These are phyloP conservation scores for Nymphalis urticae DNA, from an alignment of 2,888 invertebrate species.

Conservation along the genomic window DNA sequence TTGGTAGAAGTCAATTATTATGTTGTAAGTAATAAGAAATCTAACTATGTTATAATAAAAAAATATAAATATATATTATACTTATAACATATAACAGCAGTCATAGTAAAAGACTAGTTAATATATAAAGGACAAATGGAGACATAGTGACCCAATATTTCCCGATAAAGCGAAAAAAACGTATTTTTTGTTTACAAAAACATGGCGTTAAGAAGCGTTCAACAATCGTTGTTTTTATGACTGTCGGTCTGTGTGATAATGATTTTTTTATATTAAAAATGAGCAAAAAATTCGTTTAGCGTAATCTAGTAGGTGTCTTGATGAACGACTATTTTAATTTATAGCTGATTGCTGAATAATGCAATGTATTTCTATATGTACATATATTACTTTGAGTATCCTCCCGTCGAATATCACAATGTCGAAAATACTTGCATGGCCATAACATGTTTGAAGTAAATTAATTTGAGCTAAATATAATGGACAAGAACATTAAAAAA, in stretches of 20 bases:
- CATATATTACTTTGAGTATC: background rate
- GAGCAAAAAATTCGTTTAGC: conserved; percentile 44
- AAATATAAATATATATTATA: background rate
- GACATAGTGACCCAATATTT: conserved; percentile 68
- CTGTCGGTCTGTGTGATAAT: conserved; percentile 41
- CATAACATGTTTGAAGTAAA: too few species aligned
- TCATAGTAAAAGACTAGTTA: conserved; percentile 9
- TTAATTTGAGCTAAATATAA: too few species aligned
- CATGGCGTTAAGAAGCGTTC: conserved; percentile 52
- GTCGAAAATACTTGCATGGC: too few species aligned
- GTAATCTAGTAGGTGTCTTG: conserved; percentile 41
- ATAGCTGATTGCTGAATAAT: background rate
- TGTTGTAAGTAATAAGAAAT: too few species aligned
- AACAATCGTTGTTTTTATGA: conserved; percentile 52
- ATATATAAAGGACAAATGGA: conserved; percentile 54
- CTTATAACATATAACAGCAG: background rate
- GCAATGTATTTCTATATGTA: background rate
- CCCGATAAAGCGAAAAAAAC: conserved; percentile 45
- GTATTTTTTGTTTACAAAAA: conserved; percentile 59
- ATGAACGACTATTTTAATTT: background rate
- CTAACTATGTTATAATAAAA: too few species aligned
- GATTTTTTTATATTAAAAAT: conserved; percentile 46
- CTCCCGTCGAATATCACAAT: too few species aligned
- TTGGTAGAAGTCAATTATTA: too few species aligned
- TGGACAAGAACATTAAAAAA: background rate